Evolutionary conservation across 2,888 invertebrate genomes (phyloP).

Genomic region (Archaeoteleia sp.): DNA sequence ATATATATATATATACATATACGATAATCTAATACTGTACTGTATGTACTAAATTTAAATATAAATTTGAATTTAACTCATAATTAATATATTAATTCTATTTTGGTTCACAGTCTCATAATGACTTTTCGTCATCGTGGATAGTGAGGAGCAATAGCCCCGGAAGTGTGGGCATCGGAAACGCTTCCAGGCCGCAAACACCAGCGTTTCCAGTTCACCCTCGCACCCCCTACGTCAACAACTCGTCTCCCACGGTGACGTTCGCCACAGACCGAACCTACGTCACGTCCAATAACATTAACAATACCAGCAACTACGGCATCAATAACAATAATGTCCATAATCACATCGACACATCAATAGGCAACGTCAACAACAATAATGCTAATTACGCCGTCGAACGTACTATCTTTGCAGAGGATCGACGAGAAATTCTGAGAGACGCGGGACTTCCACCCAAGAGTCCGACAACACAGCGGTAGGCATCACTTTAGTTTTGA

Average conservation of each 20-base stretch:
- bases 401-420: conserved; percentile 70
- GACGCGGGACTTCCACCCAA: conserved; percentile 84
- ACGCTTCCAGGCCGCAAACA: conserved; percentile 85
- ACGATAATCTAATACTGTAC: too few relatives aligned
- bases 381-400: conserved; percentile 64
- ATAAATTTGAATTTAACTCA: background rate
- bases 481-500: conserved; percentile 59
- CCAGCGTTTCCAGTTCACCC: conserved; percentile 96
- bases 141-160: conserved; percentile 77
- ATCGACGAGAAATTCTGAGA: conserved; percentile 67
- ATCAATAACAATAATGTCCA: conserved; percentile 57
- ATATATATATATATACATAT: too few relatives aligned
- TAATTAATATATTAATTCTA: background rate
- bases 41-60: too few relatives aligned
- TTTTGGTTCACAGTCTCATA: conserved; percentile 63
- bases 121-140: conserved; percentile 82
- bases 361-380: conserved; percentile 62
- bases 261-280: conserved; percentile 69
- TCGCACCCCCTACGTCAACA: conserved; percentile 89
- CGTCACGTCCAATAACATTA: conserved; percentile 62
- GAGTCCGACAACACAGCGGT: conserved; percentile 85
- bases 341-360: conserved; percentile 44
- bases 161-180: conserved; percentile 76
- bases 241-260: conserved; percentile 80
- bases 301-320: too few relatives aligned